Evolutionary conservation across 2,888 invertebrate genomes (phyloP), one percentile per base, ranked within the genome.

Genomic region (Plusia festucae): DNA sequence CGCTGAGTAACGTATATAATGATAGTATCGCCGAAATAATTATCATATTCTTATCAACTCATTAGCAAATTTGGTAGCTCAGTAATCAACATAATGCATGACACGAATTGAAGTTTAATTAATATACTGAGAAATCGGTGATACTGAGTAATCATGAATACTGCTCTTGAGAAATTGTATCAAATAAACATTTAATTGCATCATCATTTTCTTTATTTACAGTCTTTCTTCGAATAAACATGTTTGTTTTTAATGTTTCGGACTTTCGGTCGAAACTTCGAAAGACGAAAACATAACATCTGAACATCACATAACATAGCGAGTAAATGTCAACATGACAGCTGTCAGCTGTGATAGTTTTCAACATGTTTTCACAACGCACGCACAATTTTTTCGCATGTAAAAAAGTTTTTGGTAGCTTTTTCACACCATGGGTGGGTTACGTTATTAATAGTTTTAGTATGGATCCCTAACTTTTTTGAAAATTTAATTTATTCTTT

Each of bases 11-110:
- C 40, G 60, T 69, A 61, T 51, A 57, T 58, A 70, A 70, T 34
- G 63, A 67, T 65, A 61, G 63, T 80, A 79, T 80, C 77, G 46
- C 64, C 70, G 56, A 71, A 76, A 73, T 68, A 72, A 70, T 80
- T 84, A 82, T 80, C 82, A 68, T 65, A 68, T 69, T 56, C 73
- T 81, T 82, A 82, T 82, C 78, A 80, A 55, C 56, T 79, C 74
- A 81, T 82, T 82, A 77, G 53, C 70, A 71, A n/a, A 73, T 67
- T 79, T 64, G 0, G 2, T 24, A 59, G 16, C 8, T 49, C 49
- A 54, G 18, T 49, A 60, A n/a, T 60, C 27, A 72, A 65, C 44
- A 60, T 65, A 16, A 34, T 32, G 51, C 34, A 44, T 51, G 1
- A 44, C 49, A 34, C 51, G 54, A 30, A 44, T 51, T 49, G 30